Conservation (phyloP, 2,888 invertebrate genomes). For the Thyatira batis region DNA sequence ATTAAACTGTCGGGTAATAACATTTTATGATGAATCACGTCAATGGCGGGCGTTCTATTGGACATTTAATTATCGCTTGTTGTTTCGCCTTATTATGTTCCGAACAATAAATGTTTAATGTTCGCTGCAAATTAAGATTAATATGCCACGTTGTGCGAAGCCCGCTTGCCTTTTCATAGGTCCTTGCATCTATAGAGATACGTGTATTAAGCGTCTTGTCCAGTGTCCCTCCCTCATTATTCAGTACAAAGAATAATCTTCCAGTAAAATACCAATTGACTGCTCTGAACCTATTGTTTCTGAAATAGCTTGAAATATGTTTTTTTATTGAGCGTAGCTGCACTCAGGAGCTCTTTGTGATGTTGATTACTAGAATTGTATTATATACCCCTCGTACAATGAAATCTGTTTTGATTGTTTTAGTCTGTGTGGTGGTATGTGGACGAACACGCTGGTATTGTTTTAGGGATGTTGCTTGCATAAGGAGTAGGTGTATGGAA, state of each 20-base stretch:
- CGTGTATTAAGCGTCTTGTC: not conserved
- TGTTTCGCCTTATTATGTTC: conserved; percentile 35
- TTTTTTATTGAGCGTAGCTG: not conserved
- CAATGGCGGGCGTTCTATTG: conserved; percentile 35
- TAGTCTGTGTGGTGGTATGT: not conserved
- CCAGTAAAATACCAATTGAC: not conserved
- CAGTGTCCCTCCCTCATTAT: not conserved
- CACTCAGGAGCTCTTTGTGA: not conserved
- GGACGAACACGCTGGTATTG: no score
- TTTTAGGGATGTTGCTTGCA: no score
- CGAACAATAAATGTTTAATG: conserved; percentile 47
- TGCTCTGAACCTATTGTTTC: not conserved
- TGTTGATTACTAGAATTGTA: not conserved
- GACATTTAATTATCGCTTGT: conserved; percentile 47
- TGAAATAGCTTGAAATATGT: conserved; percentile 2
- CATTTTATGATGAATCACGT: conserved; percentile 51
- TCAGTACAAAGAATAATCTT: not conserved
- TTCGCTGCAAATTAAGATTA: conserved; percentile 49
- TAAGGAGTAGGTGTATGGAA: no score
- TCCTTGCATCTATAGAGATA: not conserved
- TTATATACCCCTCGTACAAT: not conserved
- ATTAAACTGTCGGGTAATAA: conserved; percentile 31
- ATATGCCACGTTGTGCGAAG: conserved; percentile 32
- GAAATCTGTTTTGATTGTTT: not conserved
- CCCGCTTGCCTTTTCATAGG: not conserved